Percentiles rank a stretch among this genome's conserved stretches.
Conservation (phyloP, 2,797 vertebrate species). For the Semaprochilodus insignis region DNA sequence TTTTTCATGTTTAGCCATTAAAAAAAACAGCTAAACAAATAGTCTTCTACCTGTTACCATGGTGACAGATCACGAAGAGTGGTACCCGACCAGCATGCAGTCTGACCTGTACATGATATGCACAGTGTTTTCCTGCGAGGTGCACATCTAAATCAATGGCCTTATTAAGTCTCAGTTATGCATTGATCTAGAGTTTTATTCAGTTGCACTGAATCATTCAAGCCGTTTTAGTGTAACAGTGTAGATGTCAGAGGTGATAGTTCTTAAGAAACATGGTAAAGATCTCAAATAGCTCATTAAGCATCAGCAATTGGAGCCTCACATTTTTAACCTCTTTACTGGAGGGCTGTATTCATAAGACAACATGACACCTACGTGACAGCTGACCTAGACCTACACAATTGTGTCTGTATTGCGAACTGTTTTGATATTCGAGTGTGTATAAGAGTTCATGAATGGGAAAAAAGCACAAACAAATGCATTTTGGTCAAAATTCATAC, state of each 20-base stretch:
- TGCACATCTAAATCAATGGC: slow-evolving; percentile 43
- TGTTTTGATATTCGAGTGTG: too few relatives aligned
- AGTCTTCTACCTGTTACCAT: slow-evolving; percentile 54
- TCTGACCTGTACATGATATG: slow-evolving; percentile 41
- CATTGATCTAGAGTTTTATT: slow-evolving; percentile 46
- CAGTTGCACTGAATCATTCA: slow-evolving; percentile 36
- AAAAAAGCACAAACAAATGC: too few relatives aligned
- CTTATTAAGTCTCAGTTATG: slow-evolving; percentile 40
- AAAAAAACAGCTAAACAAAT: slow-evolving; percentile 47
- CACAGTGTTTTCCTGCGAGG: slow-evolving; percentile 37
- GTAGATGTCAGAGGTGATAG: neutral
- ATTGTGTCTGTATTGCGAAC: too few relatives aligned
- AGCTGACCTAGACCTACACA: too few relatives aligned
- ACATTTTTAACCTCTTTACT: neutral
- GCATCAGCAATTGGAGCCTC: neutral
- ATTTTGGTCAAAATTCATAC: too few relatives aligned
- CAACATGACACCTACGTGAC: too few relatives aligned
- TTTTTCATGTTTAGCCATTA: slow-evolving; percentile 17
- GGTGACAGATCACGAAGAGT: slow-evolving; percentile 45
- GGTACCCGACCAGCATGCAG: slow-evolving; percentile 46
- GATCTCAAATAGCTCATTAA: neutral
- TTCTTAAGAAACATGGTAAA: neutral
- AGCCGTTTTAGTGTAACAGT: slow-evolving; percentile 12
- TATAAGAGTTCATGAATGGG: too few relatives aligned
- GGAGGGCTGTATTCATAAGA: too few relatives aligned